A percentile compares a stretch with the other conserved stretches of the same genome.
phyloP scores from a whole-genome alignment of 2,797 vertebrate species.

The Yasuhikotakia modesta region DNA sequence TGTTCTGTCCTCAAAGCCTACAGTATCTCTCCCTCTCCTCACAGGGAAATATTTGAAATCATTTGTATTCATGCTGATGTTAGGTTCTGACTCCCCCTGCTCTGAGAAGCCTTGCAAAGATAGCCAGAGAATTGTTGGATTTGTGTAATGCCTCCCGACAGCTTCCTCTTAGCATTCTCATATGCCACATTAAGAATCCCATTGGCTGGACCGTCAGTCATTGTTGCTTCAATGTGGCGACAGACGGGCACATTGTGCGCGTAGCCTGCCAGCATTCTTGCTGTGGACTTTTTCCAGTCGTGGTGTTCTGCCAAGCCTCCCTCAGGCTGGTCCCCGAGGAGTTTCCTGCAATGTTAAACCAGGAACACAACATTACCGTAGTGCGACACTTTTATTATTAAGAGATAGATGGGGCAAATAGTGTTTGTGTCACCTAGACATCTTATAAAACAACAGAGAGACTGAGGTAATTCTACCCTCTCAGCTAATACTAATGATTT shows the following conservation, averaged over 20 bases:
- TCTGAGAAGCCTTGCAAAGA: conserved; percentile 30
- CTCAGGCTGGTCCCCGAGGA: conserved; percentile 22
- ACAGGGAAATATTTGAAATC: conserved; percentile 11
- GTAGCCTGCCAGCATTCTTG: conserved; percentile 9
- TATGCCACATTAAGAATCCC: conserved; percentile 45
- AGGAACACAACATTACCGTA: conserved; percentile 1
- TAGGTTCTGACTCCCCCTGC: neutral
- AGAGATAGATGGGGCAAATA: conserved; percentile 3
- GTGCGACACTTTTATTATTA: conserved; percentile 12
- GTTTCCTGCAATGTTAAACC: conserved; percentile 7
- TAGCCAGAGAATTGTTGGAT: conserved; percentile 39
- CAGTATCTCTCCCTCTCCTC: neutral
- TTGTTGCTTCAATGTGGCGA: conserved; percentile 30
- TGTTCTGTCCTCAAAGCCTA: conserved; percentile 10
- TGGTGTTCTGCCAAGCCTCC: conserved; percentile 35
- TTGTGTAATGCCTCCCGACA: conserved; percentile 31
- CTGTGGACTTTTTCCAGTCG: conserved; percentile 24
- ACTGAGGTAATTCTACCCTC: neutral
- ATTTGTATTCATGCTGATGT: conserved; percentile 40
- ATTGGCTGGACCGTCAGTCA: conserved; percentile 31
- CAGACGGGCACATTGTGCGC: conserved; percentile 11
- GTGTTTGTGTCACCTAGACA: conserved; percentile 18
- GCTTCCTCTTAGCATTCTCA: conserved; percentile 35
- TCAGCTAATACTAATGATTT: neutral
- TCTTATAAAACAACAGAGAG: conserved; percentile 2